Base-by-base conservation (phyloP, 2,888 invertebrate genomes). In the Choreutis nemorana region DNA sequence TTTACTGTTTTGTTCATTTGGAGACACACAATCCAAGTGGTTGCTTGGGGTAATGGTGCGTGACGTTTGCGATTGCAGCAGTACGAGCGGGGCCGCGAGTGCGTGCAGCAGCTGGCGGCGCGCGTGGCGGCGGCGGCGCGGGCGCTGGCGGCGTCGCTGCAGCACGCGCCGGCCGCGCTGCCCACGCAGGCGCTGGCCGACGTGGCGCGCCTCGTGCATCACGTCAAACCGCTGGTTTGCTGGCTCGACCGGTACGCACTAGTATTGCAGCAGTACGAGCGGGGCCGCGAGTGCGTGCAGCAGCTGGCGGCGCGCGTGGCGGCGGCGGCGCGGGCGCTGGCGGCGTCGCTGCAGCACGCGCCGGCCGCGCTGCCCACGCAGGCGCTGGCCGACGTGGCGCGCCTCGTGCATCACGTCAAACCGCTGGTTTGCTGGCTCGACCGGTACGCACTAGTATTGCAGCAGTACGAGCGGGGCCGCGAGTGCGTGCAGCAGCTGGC, bases 401-500 rank as follows among this genome's bases (percentile, higher is more conserved):
- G 89, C 44, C 86, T 93, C 29, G 87, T 95, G 49, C 86, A 85
- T 26, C 87, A 89, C 24, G 87, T 95, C 22, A 96, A 95, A 64
- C 89, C 90, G 33, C 80, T 97, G 30, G 90, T 93, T 12, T 88
- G 89, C 53, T 97, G 97, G 94, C 81, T 97, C 10, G 94, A 96
- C 65, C 85, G 91, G 87, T 87, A 61, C 44, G 49, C 51, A 39
- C 44, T 50, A 46, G 38, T 10, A 36, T 75, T 75, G 24, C 72
- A 94, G 93, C 93, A 96, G 61, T 95, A 92, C 77, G 93, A 93
- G 57, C 72, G 94, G 51, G 90, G 93, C 39, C 86, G 91, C 44
- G 97, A 97, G 73, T 97, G 95, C 63, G 79, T 97, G 37, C 96
- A 97, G 75, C 86, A 90, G 44, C 77, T 96, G 52, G 93, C 96